Evolutionary conservation across 2,888 invertebrate genomes (phyloP), one percentile per base, ranked within the genome.

Genomic region (Microctonus aethiopoides): DNA sequence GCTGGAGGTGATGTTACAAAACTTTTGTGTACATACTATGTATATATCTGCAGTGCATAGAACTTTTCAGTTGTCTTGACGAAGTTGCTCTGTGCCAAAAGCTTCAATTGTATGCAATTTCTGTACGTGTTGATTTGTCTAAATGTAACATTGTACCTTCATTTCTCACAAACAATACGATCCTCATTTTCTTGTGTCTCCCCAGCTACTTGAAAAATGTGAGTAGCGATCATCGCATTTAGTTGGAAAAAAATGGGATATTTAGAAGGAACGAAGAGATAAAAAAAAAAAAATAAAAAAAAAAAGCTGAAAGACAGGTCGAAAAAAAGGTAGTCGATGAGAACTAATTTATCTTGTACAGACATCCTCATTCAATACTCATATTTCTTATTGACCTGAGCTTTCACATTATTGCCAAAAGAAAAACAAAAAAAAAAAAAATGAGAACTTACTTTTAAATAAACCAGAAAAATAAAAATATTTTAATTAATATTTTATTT

Each of bases 51-150:
- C 9, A n/a, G n/a, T 16, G 16, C 16, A 36, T 36, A 60, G 61
- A 70, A 66, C 32, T 66, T 70, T 70, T 41, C 61, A 46, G 66
- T 56, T 70, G 70, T 66, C 70, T 70, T 66, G 60, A 62, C 39
- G 66, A 56, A 66, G 56, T 26, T 41, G 20, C 29, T 20, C 20
- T 52, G 16, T 24, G 16, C 22, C 16, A 10, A 52, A 52, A 11
- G 51, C 20, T 32, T 24, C 9, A 26, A 61, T 46, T 46, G 16
- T 46, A 29, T 29, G 7, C 4, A 29, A 29, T 29, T 29, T 29
- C 7, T 29, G 3, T 29, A 29, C 7, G 7, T 29, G 29, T 29
- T 29, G n/a, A n/a, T n/a, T n/a, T n/a, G n/a, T n/a, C n/a, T n/a
- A n/a, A n/a, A n/a, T 39, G n/a, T 39, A n/a, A 39, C 39, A 39